A percentile compares a stretch with the other conserved stretches of the same genome.
Conservation (phyloP, 1,140 invertebrate genomes). For the Trachymyrmex septentrionalis region DNA sequence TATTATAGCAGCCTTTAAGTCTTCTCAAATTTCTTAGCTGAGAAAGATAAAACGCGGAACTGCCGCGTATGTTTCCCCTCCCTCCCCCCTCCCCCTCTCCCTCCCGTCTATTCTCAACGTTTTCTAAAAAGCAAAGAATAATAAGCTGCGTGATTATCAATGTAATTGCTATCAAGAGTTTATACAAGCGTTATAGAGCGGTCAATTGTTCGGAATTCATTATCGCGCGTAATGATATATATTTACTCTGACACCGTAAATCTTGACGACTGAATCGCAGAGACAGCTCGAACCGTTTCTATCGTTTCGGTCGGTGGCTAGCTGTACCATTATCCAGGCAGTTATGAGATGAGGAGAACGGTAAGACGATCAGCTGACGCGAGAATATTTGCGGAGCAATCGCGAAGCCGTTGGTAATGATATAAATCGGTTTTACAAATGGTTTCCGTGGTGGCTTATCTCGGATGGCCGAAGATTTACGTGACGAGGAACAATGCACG, state of each 20-base stretch:
- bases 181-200: not conserved
- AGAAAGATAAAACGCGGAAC: not conserved
- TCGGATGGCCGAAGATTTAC: slow-evolving; percentile 75
- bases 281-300: not conserved
- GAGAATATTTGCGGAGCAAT: slow-evolving; percentile 47
- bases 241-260: slow-evolving; percentile 13
- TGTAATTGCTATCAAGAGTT: not conserved
- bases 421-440: slow-evolving; percentile 75
- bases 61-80: too few relatives aligned
- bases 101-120: not conserved
- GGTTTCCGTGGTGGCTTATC: slow-evolving; percentile 74
- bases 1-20: not conserved
- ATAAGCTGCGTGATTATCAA: not conserved
- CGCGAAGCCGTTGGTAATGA: slow-evolving; percentile 56
- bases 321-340: slow-evolving; percentile 9
- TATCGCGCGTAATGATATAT: not conserved
- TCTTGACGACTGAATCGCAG: slow-evolving; percentile 10
- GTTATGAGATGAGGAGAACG: slow-evolving; percentile 30
- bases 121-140: not conserved
- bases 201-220: slow-evolving; percentile 14
- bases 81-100: too few relatives aligned
- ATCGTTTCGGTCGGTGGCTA: slow-evolving; percentile 11
- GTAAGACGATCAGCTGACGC: slow-evolving; percentile 58
- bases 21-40: not conserved
- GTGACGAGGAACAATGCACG: slow-evolving; percentile 79